These are phyloP conservation scores for Drosophila erecta DNA, from an alignment of 1,140 invertebrate species.

Conservation along the genomic window DNA sequence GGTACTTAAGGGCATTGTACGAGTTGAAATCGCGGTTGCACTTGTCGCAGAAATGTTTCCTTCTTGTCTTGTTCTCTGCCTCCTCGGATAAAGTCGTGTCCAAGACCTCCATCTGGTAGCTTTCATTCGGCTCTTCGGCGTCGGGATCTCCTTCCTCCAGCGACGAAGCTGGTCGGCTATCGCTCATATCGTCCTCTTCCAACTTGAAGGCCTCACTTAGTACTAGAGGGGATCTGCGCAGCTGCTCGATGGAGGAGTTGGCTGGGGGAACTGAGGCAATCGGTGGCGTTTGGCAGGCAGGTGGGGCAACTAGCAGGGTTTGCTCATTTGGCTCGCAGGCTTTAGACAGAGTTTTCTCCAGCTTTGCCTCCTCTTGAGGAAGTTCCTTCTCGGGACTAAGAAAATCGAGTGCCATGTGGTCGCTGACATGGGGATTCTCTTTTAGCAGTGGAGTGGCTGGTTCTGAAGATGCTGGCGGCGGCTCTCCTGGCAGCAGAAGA, in stretches of 20 bases:
- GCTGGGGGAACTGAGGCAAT: constrained; percentile 5
- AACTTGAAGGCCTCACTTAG: constrained; percentile 55
- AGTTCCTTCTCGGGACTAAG: constrained; percentile 13
- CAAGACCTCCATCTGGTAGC: constrained; percentile 22
- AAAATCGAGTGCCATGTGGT: constrained; percentile 55
- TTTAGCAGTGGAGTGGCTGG: constrained; percentile 23
- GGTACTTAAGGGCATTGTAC: constrained; percentile 93
- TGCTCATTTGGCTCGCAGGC: constrained; percentile 23
- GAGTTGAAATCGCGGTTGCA: constrained; percentile 92
- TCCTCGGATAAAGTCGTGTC: constrained; percentile 24
- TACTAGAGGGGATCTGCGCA: constrained; percentile 52
- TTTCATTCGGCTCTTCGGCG: constrained; percentile 35
- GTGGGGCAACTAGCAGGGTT: constrained; percentile 27
- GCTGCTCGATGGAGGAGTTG: constrained; percentile 51
- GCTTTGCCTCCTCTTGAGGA: not conserved
- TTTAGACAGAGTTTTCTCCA: constrained; percentile 22
- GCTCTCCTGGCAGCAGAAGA: constrained; percentile 58
- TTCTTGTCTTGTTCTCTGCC: constrained; percentile 11
- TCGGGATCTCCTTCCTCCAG: constrained; percentile 21
- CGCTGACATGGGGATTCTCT: not conserved
- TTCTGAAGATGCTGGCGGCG: constrained; percentile 27
- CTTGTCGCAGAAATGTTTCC: constrained; percentile 85
- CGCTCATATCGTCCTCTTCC: constrained; percentile 43
- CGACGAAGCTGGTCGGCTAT: constrained; percentile 38
- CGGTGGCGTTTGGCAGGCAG: constrained; percentile 31